Percentiles rank a stretch among this genome's conserved stretches.
phyloP scores from a whole-genome alignment of 2,113 vertebrate species.

The Neoarius graeffei region DNA sequence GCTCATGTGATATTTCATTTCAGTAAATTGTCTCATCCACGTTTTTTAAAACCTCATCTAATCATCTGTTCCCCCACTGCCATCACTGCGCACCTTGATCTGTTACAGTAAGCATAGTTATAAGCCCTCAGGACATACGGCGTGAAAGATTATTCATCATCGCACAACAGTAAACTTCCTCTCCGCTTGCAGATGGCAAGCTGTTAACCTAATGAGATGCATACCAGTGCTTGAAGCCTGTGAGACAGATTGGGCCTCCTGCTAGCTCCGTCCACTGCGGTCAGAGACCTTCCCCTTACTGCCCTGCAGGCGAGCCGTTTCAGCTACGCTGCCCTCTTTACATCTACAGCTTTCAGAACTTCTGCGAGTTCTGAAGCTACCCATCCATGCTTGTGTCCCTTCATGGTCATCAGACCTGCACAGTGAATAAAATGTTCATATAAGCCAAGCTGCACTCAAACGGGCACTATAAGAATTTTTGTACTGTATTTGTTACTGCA shows the following conservation, averaged over 20 bases:
- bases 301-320: slow-evolving; percentile 63
- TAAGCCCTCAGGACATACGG: slow-evolving; percentile 63
- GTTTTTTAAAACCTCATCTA: slow-evolving; percentile 5
- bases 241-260: slow-evolving; percentile 71
- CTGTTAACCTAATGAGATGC: slow-evolving; percentile 77
- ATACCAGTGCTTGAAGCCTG: slow-evolving; percentile 65
- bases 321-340: slow-evolving; percentile 56
- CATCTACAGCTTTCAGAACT: slow-evolving; percentile 44
- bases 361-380: background rate
- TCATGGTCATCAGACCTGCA: slow-evolving; percentile 11
- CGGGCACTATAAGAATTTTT: background rate
- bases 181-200: slow-evolving; percentile 71
- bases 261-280: slow-evolving; percentile 61
- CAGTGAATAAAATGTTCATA: background rate
- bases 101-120: slow-evolving; percentile 46
- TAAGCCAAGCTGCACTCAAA: background rate
- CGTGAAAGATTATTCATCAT: slow-evolving; percentile 70
- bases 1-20: slow-evolving; percentile 7
- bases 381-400: slow-evolving; percentile 5
- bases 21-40: background rate
- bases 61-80: slow-evolving; percentile 2
- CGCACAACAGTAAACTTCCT: slow-evolving; percentile 75
- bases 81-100: slow-evolving; percentile 38
- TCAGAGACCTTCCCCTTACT: slow-evolving; percentile 61
- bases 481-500: background rate